Evolutionary conservation across 2,113 vertebrate species (phyloP), one percentile per base, ranked within the genome.

Genomic region (Stigmatopora argus): DNA sequence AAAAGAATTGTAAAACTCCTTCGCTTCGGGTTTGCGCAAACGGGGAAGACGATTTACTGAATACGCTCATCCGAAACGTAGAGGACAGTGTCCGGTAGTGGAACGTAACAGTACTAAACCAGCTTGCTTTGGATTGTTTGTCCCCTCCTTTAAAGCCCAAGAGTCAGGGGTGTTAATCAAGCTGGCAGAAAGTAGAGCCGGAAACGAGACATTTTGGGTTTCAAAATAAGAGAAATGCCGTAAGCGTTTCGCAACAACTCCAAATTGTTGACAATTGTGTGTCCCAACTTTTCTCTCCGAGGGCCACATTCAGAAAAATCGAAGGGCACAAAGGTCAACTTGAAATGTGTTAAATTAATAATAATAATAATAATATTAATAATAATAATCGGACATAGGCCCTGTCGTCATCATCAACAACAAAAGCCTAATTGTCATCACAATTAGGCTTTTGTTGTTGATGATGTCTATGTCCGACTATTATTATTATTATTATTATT

Each of bases 1-100:
- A 12, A 44, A 23, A 61, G 38, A 21, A 44, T 21, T 8, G 3
- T 3, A 45, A 61, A 61, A 61, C 41, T 61, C 59, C 41, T 61
- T 64, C 64, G 53, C 76, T 67, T 77, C 73, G 75, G 73, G 82
- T 80, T 80, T 79, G 70, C 64, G 71, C 84, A 81, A 82, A 74
- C 55, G 78, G 58, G 7, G 8, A 34, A 26, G 64, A 62, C 9
- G 73, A 73, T 65, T 66, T 23, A n/a, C 65, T 19, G 58, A 78
- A 15, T 76, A 67, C 64, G 69, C 62, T 78, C 79, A 79, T 88
- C 63, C 55, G 78, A 75, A 76, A 70, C 78, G 23, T 66, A 49
- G 35, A 41, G 52, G 62, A 0, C 41, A 57, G n/a, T 21, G 52
- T 64, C 45, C 41, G 14, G 18, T 35, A 0, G 18, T 18, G 12